Base-by-base conservation (phyloP, 2,888 invertebrate genomes). In the Dastarcus helophoroides region DNA sequence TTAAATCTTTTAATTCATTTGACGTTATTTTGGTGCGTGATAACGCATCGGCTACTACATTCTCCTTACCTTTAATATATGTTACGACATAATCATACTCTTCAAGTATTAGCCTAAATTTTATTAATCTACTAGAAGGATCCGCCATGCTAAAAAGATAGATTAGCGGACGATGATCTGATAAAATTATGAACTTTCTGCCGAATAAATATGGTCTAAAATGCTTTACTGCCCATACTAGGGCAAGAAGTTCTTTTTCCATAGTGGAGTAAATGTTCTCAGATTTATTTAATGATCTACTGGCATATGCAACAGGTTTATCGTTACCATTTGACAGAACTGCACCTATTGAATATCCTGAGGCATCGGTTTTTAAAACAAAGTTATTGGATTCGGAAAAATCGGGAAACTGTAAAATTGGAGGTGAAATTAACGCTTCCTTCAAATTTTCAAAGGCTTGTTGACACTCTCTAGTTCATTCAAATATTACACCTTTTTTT, bases 141-240 rank as follows among this genome's bases (percentile, higher is more conserved):
- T n/a, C n/a, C n/a, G n/a, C n/a, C n/a, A n/a, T n/a, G n/a, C n/a
- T n/a, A n/a, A n/a, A n/a, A n/a, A n/a, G n/a, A n/a, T n/a, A n/a
- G n/a, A n/a, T n/a, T n/a, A n/a, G n/a, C n/a, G n/a, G n/a, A n/a
- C n/a, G n/a, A n/a, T n/a, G n/a, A n/a, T n/a, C n/a, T n/a, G n/a
- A n/a, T n/a, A n/a, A n/a, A n/a, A n/a, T n/a, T n/a, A n/a, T n/a
- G n/a, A n/a, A n/a, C n/a, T n/a, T n/a, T n/a, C n/a, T n/a, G n/a
- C n/a, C n/a, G n/a, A 26, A 14, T 14, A 14, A 31, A 23, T 39
- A 41, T 9, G 42, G 35, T 30, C 39, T 22, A 31, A 44, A 49
- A 25, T 45, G 29, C 13, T 31, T 44, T 4, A 47, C 42, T 12
- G 44, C 38, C 41, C 41, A 44, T 10, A 30, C 26, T 22, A 13